Base-by-base conservation (phyloP, 2,888 invertebrate genomes). In the Hydraecia micacea region DNA sequence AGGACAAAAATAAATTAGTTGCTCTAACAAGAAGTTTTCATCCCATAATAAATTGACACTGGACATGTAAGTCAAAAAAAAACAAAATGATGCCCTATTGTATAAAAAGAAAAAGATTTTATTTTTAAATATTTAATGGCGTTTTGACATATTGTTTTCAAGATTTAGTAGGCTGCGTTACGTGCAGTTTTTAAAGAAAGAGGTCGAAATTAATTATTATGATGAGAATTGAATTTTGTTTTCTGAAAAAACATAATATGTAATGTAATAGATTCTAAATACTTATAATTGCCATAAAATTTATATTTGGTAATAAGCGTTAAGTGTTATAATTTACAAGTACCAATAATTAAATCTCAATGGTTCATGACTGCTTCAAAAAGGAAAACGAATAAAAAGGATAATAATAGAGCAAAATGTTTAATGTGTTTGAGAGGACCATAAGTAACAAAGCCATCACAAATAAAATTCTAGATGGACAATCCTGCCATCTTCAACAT, bases 401-500 rank as follows among this genome's bases (percentile, higher is more conserved):
- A 25, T 6, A n/a, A n/a, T 28, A 46, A 49, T 11, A 32, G 9
- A 70, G 9, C 3, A 28, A 67, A 81, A 77, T 36, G 46, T 46
- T 60, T 11, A 42, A 63, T 28, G 13, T 65, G 18, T 58, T 39
- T 46, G 21, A 39, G 3, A 15, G 8, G 1, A 32, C 49, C n/a
- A 62, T n/a, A 52, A 21, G 1, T 18, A 36, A 6, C n/a, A 68
- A 60, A 63, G 11, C 25, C 46, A 28, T 32, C n/a, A 81, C 32
- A 25, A 79, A 42, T 49, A 71, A 46, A 71, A 68, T 55, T 55
- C 39, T 68, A 63, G 15, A 28, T 39, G 68, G 25, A 8, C 55
- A 55, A 32, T 49, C 60, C 15, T 39, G 46, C 62, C 55, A 69
- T 80, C 42, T 9, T 42, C 21, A 65, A 69, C 66, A 75, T 66